phyloP scores from a whole-genome alignment of 1,140 invertebrate species.

The Pristionchus pacificus region DNA sequence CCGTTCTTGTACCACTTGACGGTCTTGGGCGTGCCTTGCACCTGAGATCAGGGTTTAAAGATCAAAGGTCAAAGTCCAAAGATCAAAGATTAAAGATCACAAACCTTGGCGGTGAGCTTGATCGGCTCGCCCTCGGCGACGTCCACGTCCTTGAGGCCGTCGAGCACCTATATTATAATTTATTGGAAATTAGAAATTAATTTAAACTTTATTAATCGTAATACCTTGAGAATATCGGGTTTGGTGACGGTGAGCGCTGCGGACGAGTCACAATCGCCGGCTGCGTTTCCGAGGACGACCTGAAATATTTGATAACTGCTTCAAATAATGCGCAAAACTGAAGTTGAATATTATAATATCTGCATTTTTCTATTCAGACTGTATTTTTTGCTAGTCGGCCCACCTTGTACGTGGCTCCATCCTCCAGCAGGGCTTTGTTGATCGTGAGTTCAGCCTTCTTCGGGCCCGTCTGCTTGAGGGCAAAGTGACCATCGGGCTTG shows the following conservation, averaged over 20 bases:
- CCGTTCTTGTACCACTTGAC: conserved; percentile 67
- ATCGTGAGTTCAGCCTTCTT: conserved; percentile 56
- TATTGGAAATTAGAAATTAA: too few relatives aligned
- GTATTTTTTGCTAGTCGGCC: neutral
- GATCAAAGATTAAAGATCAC: too few relatives aligned
- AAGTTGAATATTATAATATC: neutral
- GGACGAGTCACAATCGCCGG: conserved; percentile 49
- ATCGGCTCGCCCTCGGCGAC: conserved; percentile 51
- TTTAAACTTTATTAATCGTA: too few relatives aligned
- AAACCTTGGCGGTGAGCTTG: conserved; percentile 32
- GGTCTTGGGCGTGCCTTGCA: conserved; percentile 44
- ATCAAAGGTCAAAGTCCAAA: too few relatives aligned
- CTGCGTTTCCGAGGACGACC: conserved; percentile 48
- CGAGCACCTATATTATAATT: too few relatives aligned
- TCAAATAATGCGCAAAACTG: conserved; percentile 16
- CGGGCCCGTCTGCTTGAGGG: conserved; percentile 46
- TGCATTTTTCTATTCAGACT: conserved; percentile 10
- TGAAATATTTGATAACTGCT: conserved; percentile 20
- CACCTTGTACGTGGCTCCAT: conserved; percentile 51
- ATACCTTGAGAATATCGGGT: conserved; percentile 47
- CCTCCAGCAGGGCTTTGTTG: conserved; percentile 44
- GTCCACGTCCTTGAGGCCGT: conserved; percentile 47
- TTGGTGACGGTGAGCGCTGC: conserved; percentile 46
- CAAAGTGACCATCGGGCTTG: conserved; percentile 41
- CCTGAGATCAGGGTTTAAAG: too few relatives aligned